These are phyloP conservation scores for Leptopilina boulardi DNA, from an alignment of 1,140 invertebrate species.

Conservation along the genomic window DNA sequence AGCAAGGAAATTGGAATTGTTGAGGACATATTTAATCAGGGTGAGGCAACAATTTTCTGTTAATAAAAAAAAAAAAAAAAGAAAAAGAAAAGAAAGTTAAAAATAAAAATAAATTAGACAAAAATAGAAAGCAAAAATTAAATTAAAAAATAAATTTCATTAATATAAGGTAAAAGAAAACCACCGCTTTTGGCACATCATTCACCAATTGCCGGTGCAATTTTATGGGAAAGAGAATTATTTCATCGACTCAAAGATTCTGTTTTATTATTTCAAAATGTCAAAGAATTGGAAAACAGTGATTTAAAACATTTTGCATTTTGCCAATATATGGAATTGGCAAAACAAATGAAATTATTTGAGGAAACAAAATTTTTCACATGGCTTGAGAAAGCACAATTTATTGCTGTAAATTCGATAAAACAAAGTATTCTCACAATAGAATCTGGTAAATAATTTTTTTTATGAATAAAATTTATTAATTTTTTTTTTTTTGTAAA, in stretches of 20 bases:
- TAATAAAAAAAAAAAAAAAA: not conserved
- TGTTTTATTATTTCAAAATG: constrained; percentile 85
- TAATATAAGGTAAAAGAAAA: constrained; percentile 79
- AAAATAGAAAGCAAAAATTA: not conserved
- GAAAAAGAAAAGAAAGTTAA: not conserved
- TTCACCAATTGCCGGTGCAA: constrained; percentile 86
- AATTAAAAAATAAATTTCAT: constrained; percentile 37
- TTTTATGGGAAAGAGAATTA: constrained; percentile 88
- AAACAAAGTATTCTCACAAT: constrained; percentile 82
- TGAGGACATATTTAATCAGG: constrained; percentile 81
- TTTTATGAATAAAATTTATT: no score
- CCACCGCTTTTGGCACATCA: constrained; percentile 87
- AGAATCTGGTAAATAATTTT: not conserved
- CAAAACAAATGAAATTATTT: constrained; percentile 85
- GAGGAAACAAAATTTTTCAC: constrained; percentile 83
- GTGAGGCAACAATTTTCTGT: constrained; percentile 49
- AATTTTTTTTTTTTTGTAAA: no score
- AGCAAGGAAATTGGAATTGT: constrained; percentile 86
- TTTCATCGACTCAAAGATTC: constrained; percentile 87
- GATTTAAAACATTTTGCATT: constrained; percentile 86
- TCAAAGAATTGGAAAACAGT: constrained; percentile 85
- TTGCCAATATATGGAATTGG: constrained; percentile 84
- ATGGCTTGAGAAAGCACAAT: constrained; percentile 79
- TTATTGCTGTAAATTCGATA: constrained; percentile 79
- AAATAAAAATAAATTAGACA: constrained; percentile 12